Evolutionary conservation across 2,113 vertebrate genomes (phyloP).

Genomic region (Promerops cafer): DNA sequence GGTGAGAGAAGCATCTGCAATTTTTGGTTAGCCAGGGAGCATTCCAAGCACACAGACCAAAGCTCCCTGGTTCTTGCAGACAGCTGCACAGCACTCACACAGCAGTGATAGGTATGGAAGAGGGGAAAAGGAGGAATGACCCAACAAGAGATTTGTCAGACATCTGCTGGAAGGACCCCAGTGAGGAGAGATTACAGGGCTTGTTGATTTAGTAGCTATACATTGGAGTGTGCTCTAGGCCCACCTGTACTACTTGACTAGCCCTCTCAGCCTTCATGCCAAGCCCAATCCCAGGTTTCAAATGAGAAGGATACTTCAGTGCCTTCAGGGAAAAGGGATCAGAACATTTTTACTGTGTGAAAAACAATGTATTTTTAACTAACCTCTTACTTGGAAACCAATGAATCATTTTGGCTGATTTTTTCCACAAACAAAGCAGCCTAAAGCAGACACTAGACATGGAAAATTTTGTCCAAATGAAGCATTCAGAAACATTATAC

Average conservation of each 20-base stretch:
- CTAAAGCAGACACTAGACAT: neutral
- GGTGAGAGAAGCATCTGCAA: neutral
- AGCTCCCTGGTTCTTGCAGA: neutral
- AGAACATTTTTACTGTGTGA: neutral
- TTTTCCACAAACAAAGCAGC: constrained; percentile 34
- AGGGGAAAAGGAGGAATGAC: neutral
- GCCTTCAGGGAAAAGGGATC: neutral
- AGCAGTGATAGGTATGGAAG: neutral
- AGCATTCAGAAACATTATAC: neutral
- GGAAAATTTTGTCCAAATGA: neutral
- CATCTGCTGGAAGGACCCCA: neutral
- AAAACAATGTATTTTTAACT: constrained; percentile 57
- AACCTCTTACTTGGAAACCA: neutral
- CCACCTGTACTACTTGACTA: neutral
- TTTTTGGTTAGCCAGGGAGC: neutral
- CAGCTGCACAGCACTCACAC: neutral
- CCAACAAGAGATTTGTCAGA: neutral
- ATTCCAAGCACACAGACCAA: neutral
- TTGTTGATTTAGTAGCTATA: neutral
- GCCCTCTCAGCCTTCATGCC: rapidly evolving
- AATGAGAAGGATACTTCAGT: neutral
- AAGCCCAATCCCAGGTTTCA: neutral
- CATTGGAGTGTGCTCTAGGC: neutral
- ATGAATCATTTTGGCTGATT: constrained; percentile 26
- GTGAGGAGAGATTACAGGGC: neutral